A percentile compares a stretch with the other conserved stretches of the same genome.
These are phyloP conservation scores for Smutsia gigantea DNA, from an alignment of 2,797 vertebrate species.

Conservation along the genomic window DNA sequence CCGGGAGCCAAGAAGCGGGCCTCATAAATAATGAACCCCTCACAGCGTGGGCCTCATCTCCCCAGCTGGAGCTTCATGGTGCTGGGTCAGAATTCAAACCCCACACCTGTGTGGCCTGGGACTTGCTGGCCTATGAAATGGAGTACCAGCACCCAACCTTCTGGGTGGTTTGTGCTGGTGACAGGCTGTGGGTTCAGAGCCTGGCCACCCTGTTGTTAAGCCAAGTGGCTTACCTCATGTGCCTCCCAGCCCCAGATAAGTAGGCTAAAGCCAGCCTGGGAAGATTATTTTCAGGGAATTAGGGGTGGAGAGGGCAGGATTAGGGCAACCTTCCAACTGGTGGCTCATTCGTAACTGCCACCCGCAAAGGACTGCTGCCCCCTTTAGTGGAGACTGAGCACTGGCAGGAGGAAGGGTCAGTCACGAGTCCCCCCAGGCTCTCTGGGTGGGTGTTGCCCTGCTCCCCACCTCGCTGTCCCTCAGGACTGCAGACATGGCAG, in stretches of 20 bases:
- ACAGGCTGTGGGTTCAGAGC: background rate
- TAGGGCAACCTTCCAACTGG: conserved; percentile 75
- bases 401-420: too few relatives aligned
- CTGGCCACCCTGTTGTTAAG: background rate
- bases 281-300: conserved; percentile 85
- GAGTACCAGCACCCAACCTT: background rate
- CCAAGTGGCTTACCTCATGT: conserved; percentile 22
- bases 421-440: too few relatives aligned
- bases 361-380: conserved; percentile 77
- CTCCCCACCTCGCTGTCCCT: accelerated
- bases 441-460: background rate
- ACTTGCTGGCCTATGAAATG: background rate
- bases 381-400: conserved; percentile 72
- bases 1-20: background rate
- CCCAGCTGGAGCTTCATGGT: accelerated
- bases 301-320: conserved; percentile 81
- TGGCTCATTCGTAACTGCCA: conserved; percentile 39
- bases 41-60: accelerated
- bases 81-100: background rate
- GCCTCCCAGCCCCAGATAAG: conserved; percentile 70
- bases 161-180: background rate
- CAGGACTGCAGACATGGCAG: background rate
- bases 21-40: conserved; percentile 68
- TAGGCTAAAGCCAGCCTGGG: conserved; percentile 84
- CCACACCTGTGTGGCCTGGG: background rate